Percentiles rank a stretch among this genome's conserved stretches.
phyloP scores from a whole-genome alignment of 2,797 vertebrate genomes.

The Valencia hispanica region DNA sequence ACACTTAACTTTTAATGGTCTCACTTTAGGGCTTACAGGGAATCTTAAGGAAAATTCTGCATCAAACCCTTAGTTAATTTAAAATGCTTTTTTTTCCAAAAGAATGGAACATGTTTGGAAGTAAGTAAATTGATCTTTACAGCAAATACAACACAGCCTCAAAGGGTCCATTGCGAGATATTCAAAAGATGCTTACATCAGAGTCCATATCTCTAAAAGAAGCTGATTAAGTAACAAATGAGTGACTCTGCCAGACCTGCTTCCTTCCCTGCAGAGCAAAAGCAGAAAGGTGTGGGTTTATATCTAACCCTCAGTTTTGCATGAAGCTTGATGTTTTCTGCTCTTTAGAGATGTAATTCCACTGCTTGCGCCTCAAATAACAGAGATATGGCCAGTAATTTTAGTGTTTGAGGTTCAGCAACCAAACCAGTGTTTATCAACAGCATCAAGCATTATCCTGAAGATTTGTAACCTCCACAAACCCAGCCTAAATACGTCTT shows the following conservation, averaged over 20 bases:
- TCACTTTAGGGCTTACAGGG: constrained; percentile 15
- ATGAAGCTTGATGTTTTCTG: neutral
- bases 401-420: constrained; percentile 1
- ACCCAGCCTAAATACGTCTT: constrained; percentile 23
- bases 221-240: constrained; percentile 55
- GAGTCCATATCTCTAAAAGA: constrained; percentile 8
- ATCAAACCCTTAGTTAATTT: constrained; percentile 7
- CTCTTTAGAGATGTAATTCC: neutral
- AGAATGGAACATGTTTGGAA: neutral
- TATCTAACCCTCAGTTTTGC: constrained; percentile 17
- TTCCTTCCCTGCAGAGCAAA: constrained; percentile 27
- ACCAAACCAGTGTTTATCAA: constrained; percentile 4
- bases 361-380: neutral
- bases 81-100: neutral
- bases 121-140: neutral
- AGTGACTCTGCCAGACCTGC: constrained; percentile 32
- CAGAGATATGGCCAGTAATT: neutral
- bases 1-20: constrained; percentile 10
- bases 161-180: neutral
- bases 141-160: constrained; percentile 3
- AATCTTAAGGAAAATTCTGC: constrained; percentile 31
- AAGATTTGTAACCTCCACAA: constrained; percentile 18
- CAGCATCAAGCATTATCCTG: neutral
- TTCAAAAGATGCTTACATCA: constrained; percentile 31
- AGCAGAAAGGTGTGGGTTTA: constrained; percentile 12